Evolutionary conservation across 2,113 vertebrate species (phyloP).

Genomic region (Bagarius yarrelli): DNA sequence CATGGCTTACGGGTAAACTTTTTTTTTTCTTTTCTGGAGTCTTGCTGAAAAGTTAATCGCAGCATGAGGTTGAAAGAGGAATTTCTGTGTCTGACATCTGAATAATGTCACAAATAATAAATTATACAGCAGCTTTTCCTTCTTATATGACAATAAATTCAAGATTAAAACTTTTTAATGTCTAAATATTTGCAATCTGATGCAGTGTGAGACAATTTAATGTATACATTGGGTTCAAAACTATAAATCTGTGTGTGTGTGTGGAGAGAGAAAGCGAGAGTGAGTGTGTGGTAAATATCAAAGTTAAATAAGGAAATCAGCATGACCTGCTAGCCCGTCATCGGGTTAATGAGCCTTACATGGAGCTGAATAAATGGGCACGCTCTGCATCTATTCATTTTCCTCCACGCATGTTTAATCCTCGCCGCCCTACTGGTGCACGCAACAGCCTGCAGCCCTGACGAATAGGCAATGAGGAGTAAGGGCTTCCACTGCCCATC

Average conservation of each 20-base stretch:
- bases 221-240: too few species aligned
- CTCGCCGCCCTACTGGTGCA: constrained; percentile 67
- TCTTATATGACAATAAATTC: not conserved
- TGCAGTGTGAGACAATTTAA: not conserved
- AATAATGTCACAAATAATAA: not conserved
- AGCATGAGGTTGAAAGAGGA: constrained; percentile 53
- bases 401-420: constrained; percentile 79
- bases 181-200: not conserved
- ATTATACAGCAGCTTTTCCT: not conserved
- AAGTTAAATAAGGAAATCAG: constrained; percentile 68
- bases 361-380: constrained; percentile 74
- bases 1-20: constrained; percentile 57
- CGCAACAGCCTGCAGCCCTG: constrained; percentile 79
- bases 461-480: constrained; percentile 61
- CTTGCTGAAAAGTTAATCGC: constrained; percentile 61
- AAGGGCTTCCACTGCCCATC: constrained; percentile 71
- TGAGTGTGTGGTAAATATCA: constrained; percentile 53
- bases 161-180: not conserved
- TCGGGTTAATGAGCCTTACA: constrained; percentile 74
- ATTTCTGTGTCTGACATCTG: not conserved
- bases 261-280: constrained; percentile 6
- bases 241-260: not conserved
- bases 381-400: constrained; percentile 74
- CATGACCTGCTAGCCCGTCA: constrained; percentile 73
- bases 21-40: constrained; percentile 33